Conservation (phyloP, 2,888 invertebrate genomes). For the Sesia bembeciformis region DNA sequence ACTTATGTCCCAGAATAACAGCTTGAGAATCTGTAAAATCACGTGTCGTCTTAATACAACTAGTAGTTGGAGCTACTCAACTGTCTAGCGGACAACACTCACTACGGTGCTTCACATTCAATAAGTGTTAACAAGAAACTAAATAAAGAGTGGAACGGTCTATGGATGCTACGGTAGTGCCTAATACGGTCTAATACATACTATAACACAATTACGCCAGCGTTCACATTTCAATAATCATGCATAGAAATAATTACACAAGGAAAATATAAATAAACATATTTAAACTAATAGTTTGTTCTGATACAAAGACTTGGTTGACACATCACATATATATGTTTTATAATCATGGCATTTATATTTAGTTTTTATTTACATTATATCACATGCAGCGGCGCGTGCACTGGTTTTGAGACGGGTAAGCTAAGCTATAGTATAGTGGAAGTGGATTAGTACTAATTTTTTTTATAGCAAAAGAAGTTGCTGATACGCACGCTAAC, state of each 20-base stretch:
- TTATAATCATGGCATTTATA: too few species aligned
- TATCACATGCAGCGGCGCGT: too few species aligned
- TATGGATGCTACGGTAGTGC: constrained; percentile 12
- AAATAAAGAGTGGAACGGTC: neutral
- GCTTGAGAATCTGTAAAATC: constrained; percentile 59
- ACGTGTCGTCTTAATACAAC: constrained; percentile 17
- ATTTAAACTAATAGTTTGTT: neutral
- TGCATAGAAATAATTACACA: constrained; percentile 22
- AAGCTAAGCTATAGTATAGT: too few species aligned
- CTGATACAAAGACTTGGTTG: too few species aligned
- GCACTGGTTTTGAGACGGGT: too few species aligned
- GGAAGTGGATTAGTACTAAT: too few species aligned
- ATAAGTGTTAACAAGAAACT: neutral
- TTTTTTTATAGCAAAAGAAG: too few species aligned
- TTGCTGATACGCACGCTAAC: too few species aligned
- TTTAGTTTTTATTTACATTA: too few species aligned
- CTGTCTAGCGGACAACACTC: neutral
- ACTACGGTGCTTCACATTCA: neutral
- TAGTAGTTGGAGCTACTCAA: neutral
- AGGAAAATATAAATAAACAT: neutral
- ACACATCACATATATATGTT: too few species aligned
- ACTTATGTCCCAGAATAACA: constrained; percentile 40
- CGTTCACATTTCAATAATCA: constrained; percentile 38
- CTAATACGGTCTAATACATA: constrained; percentile 12
- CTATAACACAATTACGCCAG: constrained; percentile 62